phyloP scores from a whole-genome alignment of 1,140 invertebrate genomes.

The Orius insidiosus region DNA sequence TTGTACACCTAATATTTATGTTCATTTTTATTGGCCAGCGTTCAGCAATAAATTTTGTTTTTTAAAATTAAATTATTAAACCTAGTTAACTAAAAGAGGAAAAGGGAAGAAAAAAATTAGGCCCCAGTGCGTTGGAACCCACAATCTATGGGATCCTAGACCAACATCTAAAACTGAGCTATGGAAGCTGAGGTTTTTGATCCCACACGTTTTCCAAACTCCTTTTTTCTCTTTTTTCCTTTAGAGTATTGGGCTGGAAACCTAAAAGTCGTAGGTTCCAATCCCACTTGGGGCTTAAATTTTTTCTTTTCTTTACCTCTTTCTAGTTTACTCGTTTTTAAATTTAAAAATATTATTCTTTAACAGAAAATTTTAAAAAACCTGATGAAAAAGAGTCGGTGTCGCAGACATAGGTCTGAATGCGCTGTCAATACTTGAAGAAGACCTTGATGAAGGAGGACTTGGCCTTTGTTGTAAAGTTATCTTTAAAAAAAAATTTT shows the following conservation, averaged over 20 bases:
- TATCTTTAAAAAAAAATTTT: conserved; percentile 11
- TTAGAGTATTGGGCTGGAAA: not conserved
- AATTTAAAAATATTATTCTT: not conserved
- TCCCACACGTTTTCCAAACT: too few species aligned
- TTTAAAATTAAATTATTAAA: too few species aligned
- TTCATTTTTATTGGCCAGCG: too few species aligned
- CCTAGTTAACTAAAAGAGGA: too few species aligned
- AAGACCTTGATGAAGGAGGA: conserved; percentile 7
- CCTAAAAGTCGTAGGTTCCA: not conserved
- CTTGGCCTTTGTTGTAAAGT: conserved; percentile 11
- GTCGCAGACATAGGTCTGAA: conserved; percentile 15
- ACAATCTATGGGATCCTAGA: too few species aligned
- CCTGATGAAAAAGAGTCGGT: conserved; percentile 10
- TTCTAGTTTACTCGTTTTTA: not conserved
- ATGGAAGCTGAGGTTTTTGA: too few species aligned
- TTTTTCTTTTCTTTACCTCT: not conserved
- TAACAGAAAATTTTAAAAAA: not conserved
- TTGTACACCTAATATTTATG: too few species aligned
- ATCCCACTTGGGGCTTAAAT: not conserved
- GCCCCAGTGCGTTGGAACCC: too few species aligned
- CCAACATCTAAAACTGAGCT: too few species aligned
- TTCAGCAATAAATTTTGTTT: too few species aligned
- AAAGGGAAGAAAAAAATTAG: too few species aligned
- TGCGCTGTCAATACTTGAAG: conserved; percentile 6
- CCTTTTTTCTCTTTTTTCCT: not conserved